Base-by-base conservation (phyloP, 53 echinoderm and acorn worm species). In the Echinarachnius parma region DNA sequence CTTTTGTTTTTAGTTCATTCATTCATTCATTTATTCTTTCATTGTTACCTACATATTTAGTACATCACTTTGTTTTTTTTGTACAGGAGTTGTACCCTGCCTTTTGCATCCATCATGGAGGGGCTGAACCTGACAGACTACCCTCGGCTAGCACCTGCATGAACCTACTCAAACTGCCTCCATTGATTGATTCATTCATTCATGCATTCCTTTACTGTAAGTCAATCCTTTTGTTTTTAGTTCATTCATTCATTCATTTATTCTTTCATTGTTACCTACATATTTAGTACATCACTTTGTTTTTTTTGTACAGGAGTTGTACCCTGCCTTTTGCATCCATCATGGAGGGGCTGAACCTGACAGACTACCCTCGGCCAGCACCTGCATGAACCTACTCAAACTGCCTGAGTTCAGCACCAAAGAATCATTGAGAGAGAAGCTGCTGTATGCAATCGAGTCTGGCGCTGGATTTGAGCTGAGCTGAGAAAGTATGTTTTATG, bases 351-450 rank as follows among this genome's bases (percentile, higher is more conserved):
- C 78, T 46, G 96, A 90, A 55, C 72, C 78, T 22, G 93, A 86
- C 21, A 72, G 96, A 50, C 80, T 95, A 9, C 96, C 96, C 8
- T 80, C 96, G 8, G 95, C 96, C 2, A 95, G 96, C 53, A 95
- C 96, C 4, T 95, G 96, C 46, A 95, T 95, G 96, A 95, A 95
- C 61, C 81, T 95, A 15, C 87, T 95, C 67, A 95, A 95, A 34
- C 64, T 95, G 46, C 96, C 96, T 25, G 87, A 95, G 53, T 95
- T 95, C 45, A 82, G 82, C 15, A 63, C 87, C 46, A 79, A 87
- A 25, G 77, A 85, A 23, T 77, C 69, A 2, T 70, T 95, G 24
- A 75, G 79, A 46, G 82, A 78, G 18, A 95, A 91, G 57, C 77
- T 95, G 28, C 75, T 95, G 10, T 95, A 95, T 42, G 96, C 96